Evolutionary conservation across 2,113 vertebrate species (phyloP), one percentile per base, ranked within the genome.

Genomic region (Aix galericulata): DNA sequence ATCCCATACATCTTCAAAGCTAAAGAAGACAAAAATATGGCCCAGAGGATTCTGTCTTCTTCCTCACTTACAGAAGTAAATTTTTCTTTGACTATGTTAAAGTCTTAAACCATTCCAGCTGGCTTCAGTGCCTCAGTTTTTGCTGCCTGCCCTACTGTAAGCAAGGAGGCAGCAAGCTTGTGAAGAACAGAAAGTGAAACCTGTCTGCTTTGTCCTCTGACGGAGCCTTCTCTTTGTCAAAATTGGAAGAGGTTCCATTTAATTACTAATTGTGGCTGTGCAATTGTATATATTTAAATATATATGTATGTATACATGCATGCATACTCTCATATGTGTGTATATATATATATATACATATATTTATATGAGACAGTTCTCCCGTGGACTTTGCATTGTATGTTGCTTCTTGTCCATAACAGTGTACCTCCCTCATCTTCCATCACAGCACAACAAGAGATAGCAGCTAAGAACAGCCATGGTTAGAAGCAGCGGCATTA

Each of bases 61-160:
- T 71, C 32, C 34, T 91, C 1, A 0, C 44, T 82, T 60, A 60
- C 31, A 26, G 58, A 34, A 64, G 56, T 60, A 76, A 15, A 8
- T 52, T 88, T 87, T 79, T 58, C 62, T 79, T 89, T 79, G 32
- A 4, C 22, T 59, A 3, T 63, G 29, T 52, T 91, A 53, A 79
- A 91, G 71, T 73, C 32, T 89, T 92, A 77, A 91, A 85, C 67
- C 78, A 72, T 93, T 95, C 79, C 79, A 90, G 72, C 80, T 92
- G 68, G 64, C 72, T 81, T 86, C 1, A 0, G 40, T n/a, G 86
- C 68, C 20, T 77, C 58, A n/a, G 50, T 86, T 91, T 87, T 80
- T 90, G 38, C 88, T 93, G 63, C 53, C 66, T 93, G 29, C 56
- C 85, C 77, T 93, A 62, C 40, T 50, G 59, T 88, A 76, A 48